These are phyloP conservation scores for Dendrophyllia cribrosa DNA, from an alignment of 64 coral and sea anemone species.

Conservation along the genomic window DNA sequence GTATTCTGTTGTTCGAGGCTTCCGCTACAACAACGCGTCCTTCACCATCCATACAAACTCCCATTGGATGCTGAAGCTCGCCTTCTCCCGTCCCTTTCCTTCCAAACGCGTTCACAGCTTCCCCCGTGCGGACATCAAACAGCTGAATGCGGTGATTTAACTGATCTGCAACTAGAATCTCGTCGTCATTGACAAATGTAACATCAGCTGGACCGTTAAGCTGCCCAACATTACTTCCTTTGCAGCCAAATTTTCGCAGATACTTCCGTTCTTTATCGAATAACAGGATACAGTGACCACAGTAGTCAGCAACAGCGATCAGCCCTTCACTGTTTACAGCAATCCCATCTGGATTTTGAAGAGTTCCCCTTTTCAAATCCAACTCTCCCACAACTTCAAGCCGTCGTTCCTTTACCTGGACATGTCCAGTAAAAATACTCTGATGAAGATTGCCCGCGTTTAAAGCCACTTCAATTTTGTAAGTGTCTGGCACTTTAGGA, in stretches of 20 bases:
- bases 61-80: background rate
- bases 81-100: background rate
- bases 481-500: no score
- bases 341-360: background rate
- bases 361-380: no score
- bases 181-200: conserved; percentile 23
- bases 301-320: background rate
- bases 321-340: background rate
- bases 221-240: background rate
- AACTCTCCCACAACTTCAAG: no score
- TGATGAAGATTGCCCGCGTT: no score
- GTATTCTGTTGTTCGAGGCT: background rate
- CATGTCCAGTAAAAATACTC: no score
- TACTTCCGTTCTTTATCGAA: background rate
- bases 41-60: conserved; percentile 15
- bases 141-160: conserved; percentile 15
- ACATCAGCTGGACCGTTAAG: background rate
- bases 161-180: conserved; percentile 13
- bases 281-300: background rate
- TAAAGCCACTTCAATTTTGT: no score
- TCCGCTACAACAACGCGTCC: background rate
- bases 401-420: no score
- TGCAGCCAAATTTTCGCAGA: background rate
- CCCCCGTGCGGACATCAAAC: conserved; percentile 2
- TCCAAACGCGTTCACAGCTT: background rate